Conservation (phyloP, 2,113 vertebrate genomes). For the Casuarius casuarius region DNA sequence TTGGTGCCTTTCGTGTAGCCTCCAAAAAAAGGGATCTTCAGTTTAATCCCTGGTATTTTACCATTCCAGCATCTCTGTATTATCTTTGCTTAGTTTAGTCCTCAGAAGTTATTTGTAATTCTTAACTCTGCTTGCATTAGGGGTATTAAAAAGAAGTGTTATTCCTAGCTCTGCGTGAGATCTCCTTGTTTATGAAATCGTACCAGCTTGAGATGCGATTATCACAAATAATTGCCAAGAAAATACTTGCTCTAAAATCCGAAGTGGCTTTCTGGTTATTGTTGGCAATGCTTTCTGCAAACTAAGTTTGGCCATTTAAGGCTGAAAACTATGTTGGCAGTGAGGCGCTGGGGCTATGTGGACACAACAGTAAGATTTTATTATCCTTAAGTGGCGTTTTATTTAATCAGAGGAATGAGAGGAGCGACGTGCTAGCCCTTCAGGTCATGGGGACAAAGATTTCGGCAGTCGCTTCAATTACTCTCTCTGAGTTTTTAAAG, state of each 20-base stretch:
- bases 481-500: background rate
- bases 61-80: background rate
- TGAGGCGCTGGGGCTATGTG: background rate
- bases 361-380: background rate
- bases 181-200: slow-evolving; percentile 2
- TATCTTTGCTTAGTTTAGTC: background rate
- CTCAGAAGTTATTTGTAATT: background rate
- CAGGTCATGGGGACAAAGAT: background rate
- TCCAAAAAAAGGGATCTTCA: background rate
- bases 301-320: background rate
- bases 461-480: background rate
- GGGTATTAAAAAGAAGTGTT: background rate
- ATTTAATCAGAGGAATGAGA: background rate
- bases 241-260: background rate
- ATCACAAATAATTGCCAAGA: slow-evolving; percentile 23
- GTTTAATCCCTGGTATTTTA: background rate
- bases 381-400: background rate
- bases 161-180: slow-evolving; percentile 32
- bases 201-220: slow-evolving; percentile 44
- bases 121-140: background rate
- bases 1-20: background rate
- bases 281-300: background rate
- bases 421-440: background rate
- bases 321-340: background rate
- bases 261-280: background rate